Evolutionary conservation across 2,888 invertebrate species (phyloP).

Genomic region (Drosophila kuntzei): DNA sequence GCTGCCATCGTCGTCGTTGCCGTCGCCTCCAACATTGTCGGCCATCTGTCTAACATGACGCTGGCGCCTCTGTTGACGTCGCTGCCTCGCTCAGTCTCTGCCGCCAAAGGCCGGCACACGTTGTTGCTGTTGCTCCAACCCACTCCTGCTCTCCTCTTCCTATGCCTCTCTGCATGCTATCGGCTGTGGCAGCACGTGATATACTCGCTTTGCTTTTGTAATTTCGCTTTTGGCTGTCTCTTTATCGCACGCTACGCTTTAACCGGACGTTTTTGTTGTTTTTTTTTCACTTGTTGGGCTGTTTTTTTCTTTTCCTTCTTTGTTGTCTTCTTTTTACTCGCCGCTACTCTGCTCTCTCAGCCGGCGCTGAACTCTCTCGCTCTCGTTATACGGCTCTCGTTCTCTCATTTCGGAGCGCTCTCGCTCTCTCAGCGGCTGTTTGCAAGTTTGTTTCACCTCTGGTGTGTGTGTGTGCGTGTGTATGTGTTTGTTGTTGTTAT

Average conservation of each 20-base stretch:
- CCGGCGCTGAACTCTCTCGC: slow-evolving; percentile 23
- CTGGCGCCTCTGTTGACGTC: slow-evolving; percentile 53
- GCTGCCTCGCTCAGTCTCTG: slow-evolving; percentile 61
- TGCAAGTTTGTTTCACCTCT: slow-evolving; percentile 57
- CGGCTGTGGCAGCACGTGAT: slow-evolving; percentile 71
- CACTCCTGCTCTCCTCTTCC: slow-evolving; percentile 15
- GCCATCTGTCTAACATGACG: slow-evolving; percentile 65
- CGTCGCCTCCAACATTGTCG: slow-evolving; percentile 48
- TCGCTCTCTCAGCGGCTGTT: slow-evolving; percentile 50
- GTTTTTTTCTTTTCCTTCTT: slow-evolving; percentile 70
- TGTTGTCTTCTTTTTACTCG: slow-evolving; percentile 60
- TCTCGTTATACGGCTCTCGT: slow-evolving; percentile 19
- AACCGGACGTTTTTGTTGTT: slow-evolving; percentile 63
- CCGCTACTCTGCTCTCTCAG: slow-evolving; percentile 37
- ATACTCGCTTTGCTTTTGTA: slow-evolving; percentile 80
- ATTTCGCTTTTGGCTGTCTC: slow-evolving; percentile 67
- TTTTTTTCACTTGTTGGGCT: slow-evolving; percentile 76
- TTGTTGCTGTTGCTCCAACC: slow-evolving; percentile 48
- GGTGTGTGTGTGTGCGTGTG: slow-evolving; percentile 27
- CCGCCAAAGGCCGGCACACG: slow-evolving; percentile 80
- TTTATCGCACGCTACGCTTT: slow-evolving; percentile 77
- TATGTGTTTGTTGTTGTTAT: slow-evolving; percentile 47
- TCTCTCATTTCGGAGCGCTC: slow-evolving; percentile 36
- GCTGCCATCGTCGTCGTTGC: slow-evolving; percentile 18
- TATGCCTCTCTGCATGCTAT: slow-evolving; percentile 18